phyloP scores from a whole-genome alignment of 30 jellyfish, hydroid and myxozoan genomes.

The Euphysa ruthae region DNA sequence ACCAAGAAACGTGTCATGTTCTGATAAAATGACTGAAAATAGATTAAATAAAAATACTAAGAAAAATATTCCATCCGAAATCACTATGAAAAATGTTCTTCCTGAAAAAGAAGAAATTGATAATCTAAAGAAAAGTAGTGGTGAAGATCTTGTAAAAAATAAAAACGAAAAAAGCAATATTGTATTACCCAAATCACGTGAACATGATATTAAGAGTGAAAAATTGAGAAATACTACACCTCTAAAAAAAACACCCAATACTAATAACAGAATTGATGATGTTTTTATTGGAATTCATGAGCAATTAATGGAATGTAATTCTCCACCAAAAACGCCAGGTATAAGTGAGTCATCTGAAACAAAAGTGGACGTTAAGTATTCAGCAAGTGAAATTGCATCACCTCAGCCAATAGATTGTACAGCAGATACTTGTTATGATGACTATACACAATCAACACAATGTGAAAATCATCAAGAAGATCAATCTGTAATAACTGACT shows the following conservation, averaged over 20 bases:
- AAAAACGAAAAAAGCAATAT: too few relatives aligned
- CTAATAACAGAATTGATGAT: too few relatives aligned
- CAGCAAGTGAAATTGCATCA: constrained; percentile 10
- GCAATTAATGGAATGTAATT: not conserved
- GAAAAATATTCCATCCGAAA: not conserved
- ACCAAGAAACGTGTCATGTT: constrained; percentile 30
- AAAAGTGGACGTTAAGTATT: too few relatives aligned
- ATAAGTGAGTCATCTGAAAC: not conserved
- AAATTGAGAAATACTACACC: not conserved
- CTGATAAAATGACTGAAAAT: too few relatives aligned
- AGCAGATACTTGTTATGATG: constrained; percentile 5
- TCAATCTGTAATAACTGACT: constrained; percentile 24
- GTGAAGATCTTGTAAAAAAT: not conserved
- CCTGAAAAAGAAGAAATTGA: not conserved
- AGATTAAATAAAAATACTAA: not conserved
- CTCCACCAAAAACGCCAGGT: constrained; percentile 1
- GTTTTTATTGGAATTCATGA: not conserved
- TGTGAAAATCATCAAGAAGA: too few relatives aligned
- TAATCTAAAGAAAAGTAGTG: not conserved
- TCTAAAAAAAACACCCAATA: too few relatives aligned
- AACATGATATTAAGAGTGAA: too few relatives aligned
- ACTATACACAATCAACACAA: not conserved
- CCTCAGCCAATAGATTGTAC: constrained; percentile 45
- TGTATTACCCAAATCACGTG: too few relatives aligned
- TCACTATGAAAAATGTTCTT: too few relatives aligned